phyloP scores from a whole-genome alignment of 2,797 vertebrate species.

The Enteromius trimaculatus region DNA sequence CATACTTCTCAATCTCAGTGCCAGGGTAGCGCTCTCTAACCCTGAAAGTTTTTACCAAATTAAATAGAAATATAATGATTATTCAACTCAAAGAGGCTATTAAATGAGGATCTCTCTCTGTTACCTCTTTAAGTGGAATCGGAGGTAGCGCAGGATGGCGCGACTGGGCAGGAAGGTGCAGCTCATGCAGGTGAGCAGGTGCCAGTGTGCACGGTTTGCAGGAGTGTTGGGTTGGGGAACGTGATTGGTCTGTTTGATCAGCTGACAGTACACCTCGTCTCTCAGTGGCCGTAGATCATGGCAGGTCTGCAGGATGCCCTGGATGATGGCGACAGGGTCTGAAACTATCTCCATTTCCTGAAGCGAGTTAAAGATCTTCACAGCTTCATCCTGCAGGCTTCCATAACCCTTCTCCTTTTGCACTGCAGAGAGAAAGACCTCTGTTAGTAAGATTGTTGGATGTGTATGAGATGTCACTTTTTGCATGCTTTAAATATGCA shows the following conservation, averaged over 20 bases:
- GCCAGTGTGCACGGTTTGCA: conserved; percentile 91
- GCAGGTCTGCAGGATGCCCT: conserved; percentile 94
- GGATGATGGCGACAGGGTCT: conserved; percentile 91
- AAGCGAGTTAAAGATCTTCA: conserved; percentile 93
- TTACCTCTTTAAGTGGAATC: conserved; percentile 91
- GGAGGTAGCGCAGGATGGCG: conserved; percentile 90
- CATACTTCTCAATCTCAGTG: conserved; percentile 88
- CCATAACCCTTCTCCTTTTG: conserved; percentile 90
- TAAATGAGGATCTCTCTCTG: background rate
- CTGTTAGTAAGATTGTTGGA: background rate
- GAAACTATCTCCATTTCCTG: conserved; percentile 92
- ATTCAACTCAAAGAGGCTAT: background rate
- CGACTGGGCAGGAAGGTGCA: conserved; percentile 92
- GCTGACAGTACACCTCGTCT: conserved; percentile 93
- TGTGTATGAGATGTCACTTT: background rate
- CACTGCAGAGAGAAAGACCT: conserved; percentile 68
- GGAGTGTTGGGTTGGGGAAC: conserved; percentile 88
- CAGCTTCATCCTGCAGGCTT: conserved; percentile 92
- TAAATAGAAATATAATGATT: background rate
- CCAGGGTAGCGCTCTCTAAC: conserved; percentile 85
- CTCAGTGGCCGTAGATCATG: conserved; percentile 90
- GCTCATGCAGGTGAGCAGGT: conserved; percentile 92
- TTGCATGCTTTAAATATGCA: background rate
- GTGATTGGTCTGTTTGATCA: conserved; percentile 95
- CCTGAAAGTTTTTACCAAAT: conserved; percentile 67